Base-by-base conservation (phyloP, 2,888 invertebrate genomes). In the Leptinotarsa juncta region DNA sequence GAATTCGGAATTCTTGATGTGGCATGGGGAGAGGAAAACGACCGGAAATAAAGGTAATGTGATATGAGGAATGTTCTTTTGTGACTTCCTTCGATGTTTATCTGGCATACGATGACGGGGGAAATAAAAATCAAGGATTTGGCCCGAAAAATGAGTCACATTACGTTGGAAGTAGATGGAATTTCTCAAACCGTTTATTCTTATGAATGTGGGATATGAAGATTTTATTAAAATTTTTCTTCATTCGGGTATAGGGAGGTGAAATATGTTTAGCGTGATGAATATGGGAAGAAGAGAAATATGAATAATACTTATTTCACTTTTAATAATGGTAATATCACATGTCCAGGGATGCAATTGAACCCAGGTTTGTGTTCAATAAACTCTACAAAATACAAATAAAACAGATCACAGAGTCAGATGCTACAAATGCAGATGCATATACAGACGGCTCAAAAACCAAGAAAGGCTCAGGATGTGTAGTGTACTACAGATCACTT, bases 21-120 rank as follows among this genome's bases (percentile, higher is more conserved):
- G 20, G 62, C 62, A 16, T 23, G 26, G 26, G 42, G 10, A 70
- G 7, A 48, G 49, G 60, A 70, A 70, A 70, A 53, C 60, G 62
- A 42, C 62, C 62, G 20, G 42, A 42, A 62, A 62, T 62, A 16
- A 42, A 32, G 62, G 26, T 42, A 62, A 62, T 62, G 32, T 62
- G 62, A 42, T 62, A 62, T 62, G 62, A 62, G 18, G 42, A 62
- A 62, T 62, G 26, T n/a, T 42, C 42, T 62, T 32, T 42, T 62
- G 62, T 42, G 62, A 42, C 62, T 62, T 32, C 42, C 42, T 62
- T 62, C 57, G 15, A 62, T 62, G 18, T 62, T 62, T 62, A 62
- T 32, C n/a, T 62, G 32, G 32, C 62, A 62, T 7, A 57, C 23
- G 32, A 42, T n/a, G 12, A 62, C 32, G 12, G 23, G 57, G 20